phyloP scores from a whole-genome alignment of 2,113 vertebrate species.

The Daboia siamensis region DNA sequence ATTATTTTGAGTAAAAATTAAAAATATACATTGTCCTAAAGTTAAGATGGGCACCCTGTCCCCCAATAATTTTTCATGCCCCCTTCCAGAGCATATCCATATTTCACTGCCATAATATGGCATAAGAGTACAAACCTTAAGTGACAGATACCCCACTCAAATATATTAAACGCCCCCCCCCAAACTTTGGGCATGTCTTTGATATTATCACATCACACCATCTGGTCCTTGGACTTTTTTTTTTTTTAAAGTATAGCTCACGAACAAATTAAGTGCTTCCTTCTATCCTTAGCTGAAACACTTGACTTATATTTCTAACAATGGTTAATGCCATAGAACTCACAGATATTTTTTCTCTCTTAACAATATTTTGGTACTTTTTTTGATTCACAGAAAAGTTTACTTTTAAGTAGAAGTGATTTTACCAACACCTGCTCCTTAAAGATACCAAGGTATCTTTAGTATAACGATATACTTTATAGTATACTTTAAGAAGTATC shows the following conservation, averaged over 20 bases:
- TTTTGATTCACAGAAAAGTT: not conserved
- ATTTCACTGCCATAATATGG: not conserved
- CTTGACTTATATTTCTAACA: not conserved
- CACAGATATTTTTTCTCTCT: not conserved
- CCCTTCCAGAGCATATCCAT: not conserved
- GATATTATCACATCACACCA: not conserved
- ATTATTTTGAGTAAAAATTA: slow-evolving; percentile 15
- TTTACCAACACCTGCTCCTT: not conserved
- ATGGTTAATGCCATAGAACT: not conserved
- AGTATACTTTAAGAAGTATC: not conserved
- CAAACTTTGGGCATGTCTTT: not conserved
- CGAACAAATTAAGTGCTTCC: not conserved
- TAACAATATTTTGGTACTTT: not conserved
- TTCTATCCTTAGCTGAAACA: not conserved
- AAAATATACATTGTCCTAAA: not conserved
- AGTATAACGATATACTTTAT: not conserved
- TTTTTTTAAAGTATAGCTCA: not conserved
- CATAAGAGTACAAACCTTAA: not conserved
- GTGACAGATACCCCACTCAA: not conserved
- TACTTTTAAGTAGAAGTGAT: not conserved
- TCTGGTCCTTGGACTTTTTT: not conserved
- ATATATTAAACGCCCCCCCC: not conserved
- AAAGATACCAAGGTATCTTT: not conserved
- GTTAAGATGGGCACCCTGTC: not conserved
- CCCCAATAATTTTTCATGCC: not conserved